Evolutionary conservation across 2,113 vertebrate species (phyloP).

Genomic region (Globicephala melas): DNA sequence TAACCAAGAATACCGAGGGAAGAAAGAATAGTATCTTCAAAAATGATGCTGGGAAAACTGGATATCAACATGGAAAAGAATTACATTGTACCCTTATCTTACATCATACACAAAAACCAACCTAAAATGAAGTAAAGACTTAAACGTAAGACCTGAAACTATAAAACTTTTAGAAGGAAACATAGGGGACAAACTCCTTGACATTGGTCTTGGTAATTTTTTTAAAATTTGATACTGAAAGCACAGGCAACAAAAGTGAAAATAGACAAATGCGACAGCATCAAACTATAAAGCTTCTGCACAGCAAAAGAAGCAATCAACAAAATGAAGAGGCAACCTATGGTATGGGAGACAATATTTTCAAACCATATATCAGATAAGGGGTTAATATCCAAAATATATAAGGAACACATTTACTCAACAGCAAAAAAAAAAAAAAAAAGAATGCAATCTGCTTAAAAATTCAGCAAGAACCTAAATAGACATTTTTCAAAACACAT

Average conservation of each 20-base stretch:
- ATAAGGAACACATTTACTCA: neutral
- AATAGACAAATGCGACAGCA: neutral
- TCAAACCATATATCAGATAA: neutral
- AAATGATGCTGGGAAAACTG: neutral
- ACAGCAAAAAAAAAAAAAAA: neutral
- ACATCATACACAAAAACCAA: neutral
- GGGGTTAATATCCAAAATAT: neutral
- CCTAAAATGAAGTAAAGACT: neutral
- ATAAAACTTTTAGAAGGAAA: neutral
- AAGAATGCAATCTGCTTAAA: neutral
- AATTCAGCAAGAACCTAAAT: no score
- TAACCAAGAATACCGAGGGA: neutral
- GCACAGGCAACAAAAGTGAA: neutral
- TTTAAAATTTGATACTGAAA: neutral
- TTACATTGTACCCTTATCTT: neutral
- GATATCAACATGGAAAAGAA: neutral
- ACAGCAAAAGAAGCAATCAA: neutral
- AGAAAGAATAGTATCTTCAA: neutral
- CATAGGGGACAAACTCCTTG: neutral
- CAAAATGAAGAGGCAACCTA: neutral
- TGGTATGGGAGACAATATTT: neutral
- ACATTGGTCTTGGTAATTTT: neutral
- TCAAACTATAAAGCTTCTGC: neutral
- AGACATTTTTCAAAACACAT: neutral
- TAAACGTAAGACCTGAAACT: neutral